These are phyloP conservation scores for Phylloscopus trochiloides DNA, from an alignment of 2,113 vertebrate genomes.

Conservation along the genomic window DNA sequence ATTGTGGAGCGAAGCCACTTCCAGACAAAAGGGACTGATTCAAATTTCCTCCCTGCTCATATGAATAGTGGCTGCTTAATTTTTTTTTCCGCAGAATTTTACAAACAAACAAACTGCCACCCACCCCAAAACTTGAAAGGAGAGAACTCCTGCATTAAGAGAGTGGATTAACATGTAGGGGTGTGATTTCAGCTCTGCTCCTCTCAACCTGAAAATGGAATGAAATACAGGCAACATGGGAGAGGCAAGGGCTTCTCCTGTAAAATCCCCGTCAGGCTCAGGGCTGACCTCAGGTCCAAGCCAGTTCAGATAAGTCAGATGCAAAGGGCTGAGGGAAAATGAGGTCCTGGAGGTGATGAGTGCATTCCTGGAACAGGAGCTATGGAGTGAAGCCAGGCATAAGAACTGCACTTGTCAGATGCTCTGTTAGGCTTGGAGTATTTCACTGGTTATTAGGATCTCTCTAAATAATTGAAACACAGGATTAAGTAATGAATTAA, in stretches of 20 bases:
- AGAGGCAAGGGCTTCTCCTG: neutral
- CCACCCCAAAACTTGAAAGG: neutral
- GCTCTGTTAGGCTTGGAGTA: neutral
- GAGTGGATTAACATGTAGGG: neutral
- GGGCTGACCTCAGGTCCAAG: neutral
- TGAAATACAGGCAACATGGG: neutral
- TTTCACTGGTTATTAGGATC: neutral
- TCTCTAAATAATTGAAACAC: neutral
- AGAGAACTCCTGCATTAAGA: neutral
- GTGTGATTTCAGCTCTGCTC: neutral
- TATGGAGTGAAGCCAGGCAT: neutral
- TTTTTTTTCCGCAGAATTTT: neutral
- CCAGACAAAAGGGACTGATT: neutral
- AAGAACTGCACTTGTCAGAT: neutral
- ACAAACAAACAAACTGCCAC: neutral
- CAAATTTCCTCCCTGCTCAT: neutral
- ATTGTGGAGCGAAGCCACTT: neutral
- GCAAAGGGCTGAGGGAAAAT: fast-evolving
- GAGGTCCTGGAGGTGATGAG: too few relatives aligned
- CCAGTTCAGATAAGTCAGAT: fast-evolving
- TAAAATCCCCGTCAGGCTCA: neutral
- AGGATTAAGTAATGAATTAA: neutral
- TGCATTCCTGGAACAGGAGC: neutral
- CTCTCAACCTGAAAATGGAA: neutral
- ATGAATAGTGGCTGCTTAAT: neutral